These are phyloP conservation scores for Alcedo atthis DNA, from an alignment of 2,797 vertebrate species.

Conservation along the genomic window DNA sequence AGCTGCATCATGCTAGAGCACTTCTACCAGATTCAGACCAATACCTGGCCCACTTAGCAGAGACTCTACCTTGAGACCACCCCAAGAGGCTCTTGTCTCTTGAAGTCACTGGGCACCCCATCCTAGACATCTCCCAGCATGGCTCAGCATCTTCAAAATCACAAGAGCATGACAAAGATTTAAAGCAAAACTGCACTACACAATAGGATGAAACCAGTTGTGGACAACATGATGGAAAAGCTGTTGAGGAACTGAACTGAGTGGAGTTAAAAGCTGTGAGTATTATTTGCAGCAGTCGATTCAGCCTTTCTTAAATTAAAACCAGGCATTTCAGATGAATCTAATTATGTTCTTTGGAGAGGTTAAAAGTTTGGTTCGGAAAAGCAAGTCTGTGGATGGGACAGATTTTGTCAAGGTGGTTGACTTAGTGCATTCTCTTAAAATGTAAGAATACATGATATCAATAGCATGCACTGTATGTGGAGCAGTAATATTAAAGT, in stretches of 20 bases:
- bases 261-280: not conserved
- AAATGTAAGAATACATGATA: not conserved
- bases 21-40: not conserved
- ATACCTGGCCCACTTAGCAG: not conserved
- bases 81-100: not conserved
- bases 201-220: not conserved
- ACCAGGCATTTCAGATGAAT: not conserved
- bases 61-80: not conserved
- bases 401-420: not conserved
- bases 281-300: not conserved
- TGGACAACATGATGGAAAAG: not conserved
- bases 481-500: not conserved
- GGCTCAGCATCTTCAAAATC: not conserved
- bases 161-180: not conserved
- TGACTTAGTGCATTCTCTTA: not conserved
- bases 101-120: not conserved
- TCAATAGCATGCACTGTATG: fast-evolving
- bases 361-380: not conserved
- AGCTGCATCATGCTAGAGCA: not conserved
- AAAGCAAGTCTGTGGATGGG: not conserved
- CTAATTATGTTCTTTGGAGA: not conserved
- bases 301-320: not conserved
- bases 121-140: not conserved
- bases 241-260: not conserved
- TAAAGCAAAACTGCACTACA: not conserved